Evolutionary conservation across 1,140 invertebrate genomes (phyloP), one percentile per base, ranked within the genome.

Genomic region (Hyles euphorbiae): DNA sequence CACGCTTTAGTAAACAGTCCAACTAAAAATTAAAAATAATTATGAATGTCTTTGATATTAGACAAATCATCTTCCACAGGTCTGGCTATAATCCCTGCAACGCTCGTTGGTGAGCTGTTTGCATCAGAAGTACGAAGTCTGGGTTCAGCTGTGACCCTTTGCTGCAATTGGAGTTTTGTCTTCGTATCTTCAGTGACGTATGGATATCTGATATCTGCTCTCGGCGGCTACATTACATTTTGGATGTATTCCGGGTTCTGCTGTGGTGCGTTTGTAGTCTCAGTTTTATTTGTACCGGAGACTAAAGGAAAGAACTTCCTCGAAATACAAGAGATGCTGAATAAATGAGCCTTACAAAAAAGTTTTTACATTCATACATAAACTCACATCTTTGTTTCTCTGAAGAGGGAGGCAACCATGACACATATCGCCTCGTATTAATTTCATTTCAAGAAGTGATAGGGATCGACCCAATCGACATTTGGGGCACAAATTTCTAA

Each of bases 151-250:
- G 85, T 93, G 45, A 91, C 92, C 5, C 91, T 91, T 49, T 73
- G 90, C 34, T 90, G 91, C 51, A 94, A 93, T 64, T 95, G 94
- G 93, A 61, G 92, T 8, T 89, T 91, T 70, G 93, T 91, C 2
- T 96, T 96, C 72, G 34, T 94, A 5, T 90, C 95, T 0, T 94
- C 94, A 1, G 93, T 93, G 9, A 81, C 89, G 5, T 75, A 73
- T 55, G 68, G 63, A 1, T 55, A 56, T 4, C 49, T 72, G 22
- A 50, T 71, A 10, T 70, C 84, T 0, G 70, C 81, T 0, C 83
- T 96, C 3, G 93, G 93, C 9, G 88, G 5, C 5, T 91, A 94
- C 64, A 90, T 56, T 1, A 56, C 58, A 0, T 76, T 78, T 47
- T 75, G 67, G 63, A 68, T 74, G 34, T 76, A 71, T 33, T 45